Evolutionary conservation across 2,888 invertebrate genomes (phyloP).

Genomic region (Uloborus plumipes): DNA sequence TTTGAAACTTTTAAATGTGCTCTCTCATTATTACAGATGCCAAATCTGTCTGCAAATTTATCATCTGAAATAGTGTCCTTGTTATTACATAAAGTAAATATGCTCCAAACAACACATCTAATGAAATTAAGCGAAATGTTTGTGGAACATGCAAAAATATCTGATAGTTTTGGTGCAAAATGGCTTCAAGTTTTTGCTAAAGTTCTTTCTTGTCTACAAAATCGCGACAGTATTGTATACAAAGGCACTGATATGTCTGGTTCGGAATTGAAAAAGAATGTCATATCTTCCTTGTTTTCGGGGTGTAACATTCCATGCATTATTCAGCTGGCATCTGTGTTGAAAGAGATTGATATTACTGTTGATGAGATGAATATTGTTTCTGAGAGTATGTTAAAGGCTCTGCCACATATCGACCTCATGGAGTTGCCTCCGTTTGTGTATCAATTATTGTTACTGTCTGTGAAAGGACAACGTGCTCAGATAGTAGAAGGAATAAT

Average conservation of each 20-base stretch:
- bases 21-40: conserved; percentile 23
- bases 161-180: conserved; percentile 62
- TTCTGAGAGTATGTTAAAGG: conserved; percentile 70
- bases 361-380: conserved; percentile 70
- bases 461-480: conserved; percentile 69
- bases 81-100: conserved; percentile 34
- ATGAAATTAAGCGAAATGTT: conserved; percentile 47
- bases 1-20: conserved; percentile 43
- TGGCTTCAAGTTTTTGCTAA: conserved; percentile 71
- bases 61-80: conserved; percentile 28
- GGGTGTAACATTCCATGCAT: conserved; percentile 20
- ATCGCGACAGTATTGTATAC: conserved; percentile 68
- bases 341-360: conserved; percentile 69
- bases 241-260: conserved; percentile 70
- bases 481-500: conserved; percentile 21
- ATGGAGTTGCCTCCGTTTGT: conserved; percentile 71
- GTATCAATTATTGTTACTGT: conserved; percentile 71
- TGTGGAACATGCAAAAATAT: conserved; percentile 25
- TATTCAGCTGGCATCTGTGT: conserved; percentile 30
- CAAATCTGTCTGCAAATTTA: conserved; percentile 19
- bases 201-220: conserved; percentile 69
- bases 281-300: conserved; percentile 69
- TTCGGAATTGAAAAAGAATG: conserved; percentile 70
- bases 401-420: conserved; percentile 69
- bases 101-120: conserved; percentile 32